A percentile compares a stretch with the other conserved stretches of the same genome.
phyloP scores from a whole-genome alignment of 1,140 invertebrate genomes.

The Octopus bimaculoides region DNA sequence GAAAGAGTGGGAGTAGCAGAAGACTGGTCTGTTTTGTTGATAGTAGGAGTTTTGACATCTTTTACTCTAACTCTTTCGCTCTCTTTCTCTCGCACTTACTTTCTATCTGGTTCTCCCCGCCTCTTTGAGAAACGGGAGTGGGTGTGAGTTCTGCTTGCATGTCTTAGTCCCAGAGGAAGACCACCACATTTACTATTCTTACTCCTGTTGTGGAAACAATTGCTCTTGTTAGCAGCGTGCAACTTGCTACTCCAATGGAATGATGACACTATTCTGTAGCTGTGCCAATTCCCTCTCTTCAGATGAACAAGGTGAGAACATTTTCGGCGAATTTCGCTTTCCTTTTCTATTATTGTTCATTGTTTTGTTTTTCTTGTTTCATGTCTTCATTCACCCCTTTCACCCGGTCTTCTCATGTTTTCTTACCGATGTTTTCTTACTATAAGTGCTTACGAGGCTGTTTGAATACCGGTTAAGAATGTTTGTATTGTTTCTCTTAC shows the following conservation, averaged over 20 bases:
- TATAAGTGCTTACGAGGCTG: no score
- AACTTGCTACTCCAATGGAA: background rate
- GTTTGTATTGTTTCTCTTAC: no score
- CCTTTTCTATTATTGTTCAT: no score
- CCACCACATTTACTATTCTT: background rate
- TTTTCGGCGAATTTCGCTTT: background rate
- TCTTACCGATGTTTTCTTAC: no score
- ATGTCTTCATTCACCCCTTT: no score
- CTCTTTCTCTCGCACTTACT: background rate
- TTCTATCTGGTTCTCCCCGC: background rate
- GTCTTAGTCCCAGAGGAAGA: background rate
- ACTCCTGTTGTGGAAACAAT: background rate
- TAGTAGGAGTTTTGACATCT: no score
- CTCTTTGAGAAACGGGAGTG: background rate
- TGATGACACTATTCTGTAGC: conserved; percentile 1
- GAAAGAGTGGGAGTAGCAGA: no score
- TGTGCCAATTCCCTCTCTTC: background rate
- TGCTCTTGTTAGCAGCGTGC: background rate
- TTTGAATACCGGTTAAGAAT: no score
- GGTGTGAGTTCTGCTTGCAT: background rate
- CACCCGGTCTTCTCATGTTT: no score
- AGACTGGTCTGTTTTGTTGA: no score
- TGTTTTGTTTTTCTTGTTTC: no score
- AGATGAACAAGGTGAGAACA: background rate
- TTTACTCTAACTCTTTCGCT: no score